A percentile compares a stretch with the other conserved stretches of the same genome.
These are phyloP conservation scores for Nycticorax nycticorax DNA, from an alignment of 2,113 vertebrate species.

Conservation along the genomic window DNA sequence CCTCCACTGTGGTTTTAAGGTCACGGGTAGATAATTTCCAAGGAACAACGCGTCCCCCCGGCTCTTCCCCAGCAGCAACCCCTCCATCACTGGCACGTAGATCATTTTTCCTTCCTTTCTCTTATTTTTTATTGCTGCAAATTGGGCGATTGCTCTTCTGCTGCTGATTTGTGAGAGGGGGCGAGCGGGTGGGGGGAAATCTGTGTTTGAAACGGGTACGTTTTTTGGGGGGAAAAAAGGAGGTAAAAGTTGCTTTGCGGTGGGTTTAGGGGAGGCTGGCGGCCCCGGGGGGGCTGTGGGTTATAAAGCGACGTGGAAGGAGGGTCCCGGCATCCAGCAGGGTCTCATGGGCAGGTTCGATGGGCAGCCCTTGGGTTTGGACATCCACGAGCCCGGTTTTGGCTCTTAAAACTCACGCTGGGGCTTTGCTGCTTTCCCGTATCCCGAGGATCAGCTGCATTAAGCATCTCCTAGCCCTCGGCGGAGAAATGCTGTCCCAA, in stretches of 20 bases:
- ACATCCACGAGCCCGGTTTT: rapidly evolving
- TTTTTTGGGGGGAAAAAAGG: rapidly evolving
- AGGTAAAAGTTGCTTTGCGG: neutral
- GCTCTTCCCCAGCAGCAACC: neutral
- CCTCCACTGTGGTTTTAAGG: neutral
- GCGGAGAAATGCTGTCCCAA: neutral
- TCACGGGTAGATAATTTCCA: neutral
- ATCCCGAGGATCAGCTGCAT: neutral
- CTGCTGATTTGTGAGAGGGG: neutral
- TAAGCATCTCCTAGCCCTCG: neutral
- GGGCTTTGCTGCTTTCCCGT: neutral
- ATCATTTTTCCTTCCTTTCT: neutral
- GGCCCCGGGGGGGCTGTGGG: too few relatives aligned
- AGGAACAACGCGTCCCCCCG: neutral
- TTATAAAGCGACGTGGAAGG: rapidly evolving
- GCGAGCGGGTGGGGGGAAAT: rapidly evolving
- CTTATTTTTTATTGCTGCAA: neutral
- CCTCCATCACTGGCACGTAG: neutral
- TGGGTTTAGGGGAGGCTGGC: neutral
- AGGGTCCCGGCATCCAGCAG: rapidly evolving
- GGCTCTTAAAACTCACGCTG: neutral
- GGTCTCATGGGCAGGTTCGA: rapidly evolving
- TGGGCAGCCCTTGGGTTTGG: neutral
- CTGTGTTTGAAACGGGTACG: neutral
- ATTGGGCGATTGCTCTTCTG: neutral